A percentile compares a stretch with the other conserved stretches of the same genome.
Evolutionary conservation across 53 echinoderm and acorn worm genomes (phyloP).

Genomic region (Mesocentrotus franciscanus): DNA sequence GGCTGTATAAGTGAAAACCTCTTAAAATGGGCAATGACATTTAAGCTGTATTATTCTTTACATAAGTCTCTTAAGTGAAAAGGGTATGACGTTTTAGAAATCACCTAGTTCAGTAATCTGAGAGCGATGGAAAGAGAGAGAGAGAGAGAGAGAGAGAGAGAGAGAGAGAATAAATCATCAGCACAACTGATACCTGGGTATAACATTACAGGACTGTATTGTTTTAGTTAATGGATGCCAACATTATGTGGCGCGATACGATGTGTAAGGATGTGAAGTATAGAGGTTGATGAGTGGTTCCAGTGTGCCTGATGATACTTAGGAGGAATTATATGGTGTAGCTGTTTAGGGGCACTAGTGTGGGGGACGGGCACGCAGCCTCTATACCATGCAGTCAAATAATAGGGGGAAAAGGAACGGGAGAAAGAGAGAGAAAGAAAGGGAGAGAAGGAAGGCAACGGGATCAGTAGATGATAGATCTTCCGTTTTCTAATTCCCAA

Average conservation of each 20-base stretch:
- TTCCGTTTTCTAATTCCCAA: no score
- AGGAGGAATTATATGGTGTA: neutral
- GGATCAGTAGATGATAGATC: no score
- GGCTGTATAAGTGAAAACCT: no score
- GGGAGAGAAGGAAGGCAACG: neutral
- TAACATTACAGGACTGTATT: neutral
- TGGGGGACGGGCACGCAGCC: neutral
- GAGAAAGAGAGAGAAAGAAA: neutral
- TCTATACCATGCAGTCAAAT: no score
- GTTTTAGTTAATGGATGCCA: constrained; percentile 5
- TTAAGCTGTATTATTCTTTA: no score
- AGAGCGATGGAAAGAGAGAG: neutral
- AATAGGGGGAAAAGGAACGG: neutral
- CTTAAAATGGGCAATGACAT: no score
- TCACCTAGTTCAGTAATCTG: neutral
- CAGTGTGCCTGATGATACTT: neutral
- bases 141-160: neutral
- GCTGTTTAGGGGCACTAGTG: neutral
- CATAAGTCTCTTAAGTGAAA: neutral
- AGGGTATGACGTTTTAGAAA: neutral
- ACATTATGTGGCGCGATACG: constrained; percentile 4
- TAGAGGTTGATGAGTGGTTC: neutral
- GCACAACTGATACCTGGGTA: neutral
- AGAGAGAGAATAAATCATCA: neutral
- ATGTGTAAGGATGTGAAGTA: neutral